Evolutionary conservation across 2,113 vertebrate genomes (phyloP).

Genomic region (Crotalus helleri): DNA sequence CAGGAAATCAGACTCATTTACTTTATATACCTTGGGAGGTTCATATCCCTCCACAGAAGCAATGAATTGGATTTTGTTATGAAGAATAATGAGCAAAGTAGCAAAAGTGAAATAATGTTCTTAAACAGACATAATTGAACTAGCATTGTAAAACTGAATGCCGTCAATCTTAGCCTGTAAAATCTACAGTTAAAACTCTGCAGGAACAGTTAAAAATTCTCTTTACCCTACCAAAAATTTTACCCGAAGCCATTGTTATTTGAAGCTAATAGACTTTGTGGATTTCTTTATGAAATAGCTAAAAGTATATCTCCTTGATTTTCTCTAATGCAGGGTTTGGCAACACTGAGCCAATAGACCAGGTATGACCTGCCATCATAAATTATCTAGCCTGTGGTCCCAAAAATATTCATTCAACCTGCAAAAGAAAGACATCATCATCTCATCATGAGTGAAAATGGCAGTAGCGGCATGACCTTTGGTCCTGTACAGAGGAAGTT

Average conservation of each 20-base stretch:
- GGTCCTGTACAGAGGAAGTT: background rate
- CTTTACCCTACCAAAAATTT: background rate
- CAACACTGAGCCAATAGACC: background rate
- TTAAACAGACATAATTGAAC: background rate
- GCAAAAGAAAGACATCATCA: background rate
- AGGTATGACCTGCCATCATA: background rate
- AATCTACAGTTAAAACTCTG: background rate
- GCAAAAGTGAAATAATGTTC: background rate
- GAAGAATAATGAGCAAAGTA: background rate
- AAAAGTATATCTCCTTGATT: background rate
- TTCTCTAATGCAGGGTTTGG: background rate
- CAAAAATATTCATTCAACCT: background rate
- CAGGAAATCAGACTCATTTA: conserved; percentile 26
- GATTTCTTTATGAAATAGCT: conserved; percentile 24
- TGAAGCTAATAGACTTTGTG: background rate
- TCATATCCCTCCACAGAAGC: background rate
- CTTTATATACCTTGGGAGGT: background rate
- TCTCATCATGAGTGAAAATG: background rate
- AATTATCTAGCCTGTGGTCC: background rate
- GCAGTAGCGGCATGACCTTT: background rate
- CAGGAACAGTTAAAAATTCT: background rate
- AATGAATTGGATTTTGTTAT: background rate
- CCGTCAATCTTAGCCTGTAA: background rate
- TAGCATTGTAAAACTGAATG: background rate
- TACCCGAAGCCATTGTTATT: background rate